phyloP scores from a whole-genome alignment of 2,888 invertebrate species.

The Cataglyphis livida region DNA sequence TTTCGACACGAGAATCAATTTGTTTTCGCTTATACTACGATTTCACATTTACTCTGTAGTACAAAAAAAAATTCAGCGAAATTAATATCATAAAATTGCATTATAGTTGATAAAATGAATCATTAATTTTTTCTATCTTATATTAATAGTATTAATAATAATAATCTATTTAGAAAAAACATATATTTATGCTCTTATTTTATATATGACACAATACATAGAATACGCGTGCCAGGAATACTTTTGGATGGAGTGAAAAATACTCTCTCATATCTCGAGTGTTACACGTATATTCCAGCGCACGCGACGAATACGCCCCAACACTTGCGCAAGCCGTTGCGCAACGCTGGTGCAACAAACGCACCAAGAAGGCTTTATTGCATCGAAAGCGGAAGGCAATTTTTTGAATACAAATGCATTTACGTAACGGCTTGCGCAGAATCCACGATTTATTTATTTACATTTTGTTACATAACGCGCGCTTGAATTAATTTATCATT shows the following conservation, averaged over 20 bases:
- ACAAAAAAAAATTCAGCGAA: background rate
- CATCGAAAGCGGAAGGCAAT: background rate
- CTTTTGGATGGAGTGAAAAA: background rate
- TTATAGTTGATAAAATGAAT: background rate
- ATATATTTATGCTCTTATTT: background rate
- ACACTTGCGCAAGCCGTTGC: conserved; percentile 46
- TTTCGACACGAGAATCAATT: too few relatives aligned
- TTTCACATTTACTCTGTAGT: too few relatives aligned
- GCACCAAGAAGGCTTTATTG: background rate
- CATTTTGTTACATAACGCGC: conserved; percentile 6
- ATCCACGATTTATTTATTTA: conserved; percentile 6
- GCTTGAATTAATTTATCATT: conserved; percentile 5
- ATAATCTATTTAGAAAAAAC: background rate
- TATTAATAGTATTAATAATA: background rate
- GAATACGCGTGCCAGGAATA: background rate
- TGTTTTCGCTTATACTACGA: too few relatives aligned
- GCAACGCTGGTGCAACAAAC: conserved; percentile 25
- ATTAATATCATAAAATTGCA: background rate
- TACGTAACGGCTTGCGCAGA: background rate
- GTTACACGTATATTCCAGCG: conserved; percentile 11
- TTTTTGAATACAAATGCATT: conserved; percentile 3
- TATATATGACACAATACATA: background rate
- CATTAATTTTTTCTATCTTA: conserved; percentile 2
- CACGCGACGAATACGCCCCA: background rate
- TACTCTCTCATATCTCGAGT: conserved; percentile 9